phyloP scores from a whole-genome alignment of 2,113 vertebrate genomes.

The Cygnus atratus region DNA sequence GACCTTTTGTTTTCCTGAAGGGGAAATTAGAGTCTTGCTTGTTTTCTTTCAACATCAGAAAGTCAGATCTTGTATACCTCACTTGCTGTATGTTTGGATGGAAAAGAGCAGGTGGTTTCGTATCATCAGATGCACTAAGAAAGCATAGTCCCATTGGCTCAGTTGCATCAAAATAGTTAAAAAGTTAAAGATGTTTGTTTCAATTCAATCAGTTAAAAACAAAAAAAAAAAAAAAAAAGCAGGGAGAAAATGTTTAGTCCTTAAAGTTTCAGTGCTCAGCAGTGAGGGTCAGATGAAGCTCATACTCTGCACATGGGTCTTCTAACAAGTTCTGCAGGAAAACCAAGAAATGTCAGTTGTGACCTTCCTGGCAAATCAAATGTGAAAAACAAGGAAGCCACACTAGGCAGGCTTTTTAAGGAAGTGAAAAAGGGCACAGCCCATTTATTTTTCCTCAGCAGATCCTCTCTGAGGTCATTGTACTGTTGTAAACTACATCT shows the following conservation, averaged over 20 bases:
- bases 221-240: background rate
- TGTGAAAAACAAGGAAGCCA: constrained; percentile 32
- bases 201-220: background rate
- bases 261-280: background rate
- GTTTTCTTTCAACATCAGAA: constrained; percentile 7
- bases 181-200: background rate
- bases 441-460: constrained; percentile 17
- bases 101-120: constrained; percentile 13
- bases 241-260: background rate
- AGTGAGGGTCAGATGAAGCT: background rate
- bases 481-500: background rate
- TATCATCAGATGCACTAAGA: background rate
- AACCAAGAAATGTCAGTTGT: background rate
- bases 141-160: background rate
- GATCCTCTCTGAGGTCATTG: constrained; percentile 14
- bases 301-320: background rate
- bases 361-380: constrained; percentile 28
- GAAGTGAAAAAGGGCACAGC: constrained; percentile 29
- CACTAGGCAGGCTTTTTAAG: background rate
- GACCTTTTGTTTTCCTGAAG: constrained; percentile 14
- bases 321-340: constrained; percentile 28
- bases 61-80: background rate
- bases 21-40: background rate
- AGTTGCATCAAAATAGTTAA: background rate
- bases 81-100: background rate